phyloP scores from a whole-genome alignment of 2,113 vertebrate genomes.

The Heptranchias perlo region DNA sequence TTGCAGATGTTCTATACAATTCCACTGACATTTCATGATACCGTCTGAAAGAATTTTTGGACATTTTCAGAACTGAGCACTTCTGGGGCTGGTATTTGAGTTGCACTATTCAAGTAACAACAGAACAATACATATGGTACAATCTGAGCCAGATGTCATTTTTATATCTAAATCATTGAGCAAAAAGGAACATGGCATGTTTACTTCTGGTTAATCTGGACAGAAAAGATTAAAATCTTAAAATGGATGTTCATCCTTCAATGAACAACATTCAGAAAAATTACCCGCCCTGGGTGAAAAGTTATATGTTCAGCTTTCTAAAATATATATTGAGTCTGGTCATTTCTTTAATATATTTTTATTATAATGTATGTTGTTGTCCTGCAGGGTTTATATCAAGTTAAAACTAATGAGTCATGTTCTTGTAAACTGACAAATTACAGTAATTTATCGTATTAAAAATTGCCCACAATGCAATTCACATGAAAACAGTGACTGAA shows the following conservation, averaged over 20 bases:
- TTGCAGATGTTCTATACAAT: neutral
- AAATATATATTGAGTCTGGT: neutral
- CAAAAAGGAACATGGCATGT: neutral
- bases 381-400: slow-evolving; percentile 34
- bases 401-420: slow-evolving; percentile 35
- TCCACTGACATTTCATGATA: slow-evolving; percentile 1
- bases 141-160: neutral
- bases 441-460: neutral
- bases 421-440: neutral
- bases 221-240: slow-evolving; percentile 1
- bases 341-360: slow-evolving; percentile 27
- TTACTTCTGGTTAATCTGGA: neutral
- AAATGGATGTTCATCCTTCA: neutral
- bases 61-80: neutral
- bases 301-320: neutral
- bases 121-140: neutral
- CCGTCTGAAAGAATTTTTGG: neutral
- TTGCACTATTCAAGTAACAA: no score
- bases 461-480: neutral
- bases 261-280: neutral
- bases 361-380: slow-evolving; percentile 15
- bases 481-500: slow-evolving; percentile 10
- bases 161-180: neutral
- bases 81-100: neutral
- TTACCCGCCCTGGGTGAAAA: neutral